These are phyloP conservation scores for Bubo bubo DNA, from an alignment of 2,113 vertebrate species.

Conservation along the genomic window DNA sequence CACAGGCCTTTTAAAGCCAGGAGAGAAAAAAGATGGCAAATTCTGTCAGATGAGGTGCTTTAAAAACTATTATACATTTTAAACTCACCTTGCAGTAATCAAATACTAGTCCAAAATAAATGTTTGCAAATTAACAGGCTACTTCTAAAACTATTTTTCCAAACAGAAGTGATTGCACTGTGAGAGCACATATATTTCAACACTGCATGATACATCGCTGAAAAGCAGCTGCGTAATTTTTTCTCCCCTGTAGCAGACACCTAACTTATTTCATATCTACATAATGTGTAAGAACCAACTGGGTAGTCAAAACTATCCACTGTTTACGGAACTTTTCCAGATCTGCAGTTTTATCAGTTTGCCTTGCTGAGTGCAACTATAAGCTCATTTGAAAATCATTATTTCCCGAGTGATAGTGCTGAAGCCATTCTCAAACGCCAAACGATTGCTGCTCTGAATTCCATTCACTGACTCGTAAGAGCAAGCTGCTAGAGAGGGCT, in stretches of 20 bases:
- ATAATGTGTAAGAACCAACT: neutral
- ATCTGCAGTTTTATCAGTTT: neutral
- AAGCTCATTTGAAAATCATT: constrained; percentile 18
- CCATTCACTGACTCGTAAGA: neutral
- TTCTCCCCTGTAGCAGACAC: neutral
- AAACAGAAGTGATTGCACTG: neutral
- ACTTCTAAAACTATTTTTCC: neutral
- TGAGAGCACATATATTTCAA: neutral
- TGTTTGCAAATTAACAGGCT: neutral
- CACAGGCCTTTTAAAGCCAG: neutral
- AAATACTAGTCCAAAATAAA: neutral
- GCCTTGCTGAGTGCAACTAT: neutral
- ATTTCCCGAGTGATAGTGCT: neutral
- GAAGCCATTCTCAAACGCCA: neutral
- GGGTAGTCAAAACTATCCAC: neutral
- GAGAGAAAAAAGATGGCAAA: neutral
- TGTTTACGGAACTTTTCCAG: neutral
- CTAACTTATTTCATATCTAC: neutral
- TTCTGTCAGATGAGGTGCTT: neutral
- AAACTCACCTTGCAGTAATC: neutral
- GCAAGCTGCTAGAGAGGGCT: constrained; percentile 14
- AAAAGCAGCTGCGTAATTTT: neutral
- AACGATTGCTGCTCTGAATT: neutral
- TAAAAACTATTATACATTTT: neutral
- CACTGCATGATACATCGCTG: neutral